Base-by-base conservation (phyloP, 2,888 invertebrate genomes). In the Nymphalis urticae region DNA sequence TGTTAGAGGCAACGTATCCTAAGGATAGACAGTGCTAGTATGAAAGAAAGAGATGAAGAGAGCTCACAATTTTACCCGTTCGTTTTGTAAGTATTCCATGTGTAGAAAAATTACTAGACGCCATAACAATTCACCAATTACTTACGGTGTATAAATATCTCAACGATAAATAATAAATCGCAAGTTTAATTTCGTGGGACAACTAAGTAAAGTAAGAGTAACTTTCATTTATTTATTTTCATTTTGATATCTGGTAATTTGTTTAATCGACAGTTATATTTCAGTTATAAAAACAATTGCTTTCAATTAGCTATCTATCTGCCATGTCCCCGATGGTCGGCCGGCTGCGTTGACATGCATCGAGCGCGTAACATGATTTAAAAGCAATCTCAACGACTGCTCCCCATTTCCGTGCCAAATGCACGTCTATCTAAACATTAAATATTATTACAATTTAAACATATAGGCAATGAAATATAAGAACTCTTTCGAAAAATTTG, bases 341-440 rank as follows among this genome's bases (percentile, higher is more conserved):
- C 56, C 21, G 56, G 59, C 69, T 69, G 73, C 71, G 75, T 74
- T 78, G 75, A 62, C 69, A 59, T 77, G 79, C 79, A 79, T 72
- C 75, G 72, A 75, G 83, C 85, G 82, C 80, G 76, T 88, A 90
- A 90, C 81, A 79, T 80, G 85, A 90, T 91, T 90, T 89, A 89
- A 89, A 89, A 88, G 85, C 90, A 89, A 91, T 91, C 87, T 88
- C 86, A 79, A 65, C 79, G 76, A 78, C 76, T 58, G 82, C 84
- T 86, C 85, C 85, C 86, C 88, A 90, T 90, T 90, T 90, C 79
- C 51, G 48, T 51, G 60, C 27, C 66, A 51, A 58, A 62, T 42
- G 62, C 51, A 58, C 58, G 53, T 48, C 53, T 32, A 62, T 19
- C 58, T 42, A 58, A 58, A 36, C 58, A 42, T 58, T 19, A 19